Conservation (phyloP, 2,113 vertebrate genomes). For the Calonectris borealis region DNA sequence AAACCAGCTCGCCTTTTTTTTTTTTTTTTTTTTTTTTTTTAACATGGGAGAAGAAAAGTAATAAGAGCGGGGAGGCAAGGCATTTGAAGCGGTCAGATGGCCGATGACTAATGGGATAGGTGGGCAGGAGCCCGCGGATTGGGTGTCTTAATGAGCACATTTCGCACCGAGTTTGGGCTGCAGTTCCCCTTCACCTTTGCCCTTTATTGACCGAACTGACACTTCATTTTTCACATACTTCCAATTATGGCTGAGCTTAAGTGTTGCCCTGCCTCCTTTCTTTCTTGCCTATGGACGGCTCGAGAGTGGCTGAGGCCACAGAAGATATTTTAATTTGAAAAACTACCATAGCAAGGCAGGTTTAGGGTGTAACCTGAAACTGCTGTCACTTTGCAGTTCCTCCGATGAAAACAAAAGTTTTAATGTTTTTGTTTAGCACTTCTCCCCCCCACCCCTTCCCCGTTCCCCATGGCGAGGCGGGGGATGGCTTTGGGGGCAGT, state of each 20-base stretch:
- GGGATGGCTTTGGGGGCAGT: accelerated
- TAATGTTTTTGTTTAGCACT: constrained; percentile 42
- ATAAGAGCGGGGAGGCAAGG: constrained; percentile 73
- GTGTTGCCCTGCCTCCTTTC: constrained; percentile 78
- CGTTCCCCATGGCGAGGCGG: neutral
- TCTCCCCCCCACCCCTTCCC: neutral
- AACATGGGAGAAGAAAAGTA: constrained; percentile 80
- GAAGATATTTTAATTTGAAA: constrained; percentile 85
- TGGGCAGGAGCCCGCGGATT: constrained; percentile 84
- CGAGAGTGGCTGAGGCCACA: constrained; percentile 69
- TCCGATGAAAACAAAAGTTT: constrained; percentile 49
- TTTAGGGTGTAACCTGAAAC: constrained; percentile 78
- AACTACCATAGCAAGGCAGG: constrained; percentile 70
- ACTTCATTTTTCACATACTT: constrained; percentile 99
- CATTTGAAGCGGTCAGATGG: constrained; percentile 78
- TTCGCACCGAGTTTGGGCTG: constrained; percentile 86
- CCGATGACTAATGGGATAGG: constrained; percentile 89
- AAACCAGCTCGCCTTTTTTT: constrained; percentile 70
- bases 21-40: neutral
- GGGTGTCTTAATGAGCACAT: constrained; percentile 94
- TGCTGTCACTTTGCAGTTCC: constrained; percentile 68
- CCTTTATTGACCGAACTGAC: constrained; percentile 97
- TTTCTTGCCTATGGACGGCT: constrained; percentile 78
- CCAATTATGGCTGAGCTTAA: constrained; percentile 89
- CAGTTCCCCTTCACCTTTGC: constrained; percentile 90